Evolutionary conservation across 2,113 vertebrate species (phyloP).

Genomic region (Syngnathus typhle): DNA sequence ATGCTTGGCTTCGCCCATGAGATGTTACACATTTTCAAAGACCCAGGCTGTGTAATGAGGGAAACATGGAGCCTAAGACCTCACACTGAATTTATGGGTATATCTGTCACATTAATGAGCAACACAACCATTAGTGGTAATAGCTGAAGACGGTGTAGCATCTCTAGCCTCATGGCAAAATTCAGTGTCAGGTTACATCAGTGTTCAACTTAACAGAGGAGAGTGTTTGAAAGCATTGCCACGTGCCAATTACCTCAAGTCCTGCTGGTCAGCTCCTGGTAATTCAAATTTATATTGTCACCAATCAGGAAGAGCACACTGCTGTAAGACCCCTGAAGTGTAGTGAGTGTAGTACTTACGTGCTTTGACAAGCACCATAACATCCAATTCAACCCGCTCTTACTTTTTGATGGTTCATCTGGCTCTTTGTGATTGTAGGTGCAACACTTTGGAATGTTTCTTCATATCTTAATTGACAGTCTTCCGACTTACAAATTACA

Average conservation of each 20-base stretch:
- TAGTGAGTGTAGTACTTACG: background rate
- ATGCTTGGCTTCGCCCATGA: conserved; percentile 55
- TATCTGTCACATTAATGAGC: conserved; percentile 50
- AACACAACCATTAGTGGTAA: conserved; percentile 38
- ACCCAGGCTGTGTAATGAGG: conserved; percentile 47
- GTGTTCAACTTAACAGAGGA: conserved; percentile 43
- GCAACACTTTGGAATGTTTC: background rate
- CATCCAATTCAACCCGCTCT: conserved; percentile 1
- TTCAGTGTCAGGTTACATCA: conserved; percentile 39
- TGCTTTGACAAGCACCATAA: conserved; percentile 17
- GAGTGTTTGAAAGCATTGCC: conserved; percentile 47
- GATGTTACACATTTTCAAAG: conserved; percentile 46
- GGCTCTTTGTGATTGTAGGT: background rate
- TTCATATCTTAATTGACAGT: too few species aligned
- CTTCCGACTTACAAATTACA: background rate
- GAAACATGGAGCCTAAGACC: conserved; percentile 26
- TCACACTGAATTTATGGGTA: conserved; percentile 38
- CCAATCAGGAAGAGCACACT: conserved; percentile 30
- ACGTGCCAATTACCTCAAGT: conserved; percentile 52
- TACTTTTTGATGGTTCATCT: background rate
- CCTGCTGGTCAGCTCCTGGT: conserved; percentile 37
- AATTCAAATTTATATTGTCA: conserved; percentile 44
- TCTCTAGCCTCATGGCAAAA: conserved; percentile 41
- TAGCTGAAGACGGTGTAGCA: conserved; percentile 32
- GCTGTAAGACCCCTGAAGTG: conserved; percentile 15